Evolutionary conservation across 2,888 invertebrate species (phyloP), one percentile per base, ranked within the genome.

Genomic region (Latrodectus hesperus): DNA sequence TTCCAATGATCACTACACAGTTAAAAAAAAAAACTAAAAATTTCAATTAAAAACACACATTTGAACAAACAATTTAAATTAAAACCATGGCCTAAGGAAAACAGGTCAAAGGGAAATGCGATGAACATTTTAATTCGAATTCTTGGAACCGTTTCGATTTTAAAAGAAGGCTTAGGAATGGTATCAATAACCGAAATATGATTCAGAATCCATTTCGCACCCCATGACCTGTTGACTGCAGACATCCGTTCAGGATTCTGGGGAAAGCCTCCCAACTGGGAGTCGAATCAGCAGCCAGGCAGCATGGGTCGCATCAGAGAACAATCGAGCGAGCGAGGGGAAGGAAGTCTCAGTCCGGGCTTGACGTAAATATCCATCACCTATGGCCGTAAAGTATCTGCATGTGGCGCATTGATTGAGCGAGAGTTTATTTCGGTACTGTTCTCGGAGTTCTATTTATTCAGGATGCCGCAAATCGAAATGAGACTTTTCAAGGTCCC

Each of bases 331-430:
- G 78, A 65, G 65, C 77, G 78, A 67, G 81, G 38, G 64, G 65
- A 52, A 52, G 5, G 70, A 60, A 76, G 83, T 68, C 76, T 64
- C 81, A 73, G 73, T 70, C 73, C 68, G 9, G 16, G 75, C 74
- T 84, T 79, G 73, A 74, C 84, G 74, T 78, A 84, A 84, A 84
- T 78, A 72, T 55, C 84, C 68, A 68, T 79, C 84, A 78, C 78
- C 73, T 79, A 49, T 74, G 53, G 72, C 72, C 71, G 77, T 77
- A 84, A 79, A 84, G 67, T 73, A 84, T 84, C 74, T 78, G 84
- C 84, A 79, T 84, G 74, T 73, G 73, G 68, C 68, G 73, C 55
- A 67, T 79, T 79, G 84, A 84, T 84, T 78, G 78, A 82, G 75
- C 75, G 17, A 67, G 17, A 17, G 71, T 72, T 76, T 83, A 77